Conservation (phyloP, 2,888 invertebrate genomes). For the Rhingia rostrata region DNA sequence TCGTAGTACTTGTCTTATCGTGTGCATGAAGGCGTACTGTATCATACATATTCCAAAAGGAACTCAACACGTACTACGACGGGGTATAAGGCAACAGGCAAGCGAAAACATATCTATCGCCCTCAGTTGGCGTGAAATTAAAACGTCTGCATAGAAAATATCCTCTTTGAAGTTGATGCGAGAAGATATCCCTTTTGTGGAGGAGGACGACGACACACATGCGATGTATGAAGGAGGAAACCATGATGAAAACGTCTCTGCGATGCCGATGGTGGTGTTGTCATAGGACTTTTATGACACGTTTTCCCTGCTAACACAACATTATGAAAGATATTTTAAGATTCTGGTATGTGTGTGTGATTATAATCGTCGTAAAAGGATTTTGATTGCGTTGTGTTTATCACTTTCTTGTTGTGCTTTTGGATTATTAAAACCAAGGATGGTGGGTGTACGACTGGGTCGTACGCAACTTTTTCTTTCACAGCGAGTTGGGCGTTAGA, state of each 20-base stretch:
- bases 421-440: conserved; percentile 68
- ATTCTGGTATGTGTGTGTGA: conserved; percentile 36
- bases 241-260: conserved; percentile 20
- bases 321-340: conserved; percentile 33
- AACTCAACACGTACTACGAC: not conserved
- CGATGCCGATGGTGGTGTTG: conserved; percentile 13
- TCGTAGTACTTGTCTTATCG: conserved; percentile 51
- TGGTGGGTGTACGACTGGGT: too few species aligned
- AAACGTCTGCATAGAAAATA: conserved; percentile 61
- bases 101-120: conserved; percentile 34
- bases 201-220: conserved; percentile 8
- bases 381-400: conserved; percentile 62
- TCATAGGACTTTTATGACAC: conserved; percentile 49
- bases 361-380: conserved; percentile 68
- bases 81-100: not conserved
- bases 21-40: conserved; percentile 45
- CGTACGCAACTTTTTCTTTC: too few species aligned
- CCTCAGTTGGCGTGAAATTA: conserved; percentile 63
- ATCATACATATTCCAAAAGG: conserved; percentile 2
- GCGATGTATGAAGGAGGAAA: conserved; percentile 28
- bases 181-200: conserved; percentile 29
- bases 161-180: conserved; percentile 53
- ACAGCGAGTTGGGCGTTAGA: too few species aligned
- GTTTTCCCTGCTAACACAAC: conserved; percentile 42
- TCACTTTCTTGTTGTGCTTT: conserved; percentile 46